A percentile compares a stretch with the other conserved stretches of the same genome.
These are phyloP conservation scores for Thamnaconus septentrionalis DNA, from an alignment of 2,113 vertebrate genomes.

Conservation along the genomic window DNA sequence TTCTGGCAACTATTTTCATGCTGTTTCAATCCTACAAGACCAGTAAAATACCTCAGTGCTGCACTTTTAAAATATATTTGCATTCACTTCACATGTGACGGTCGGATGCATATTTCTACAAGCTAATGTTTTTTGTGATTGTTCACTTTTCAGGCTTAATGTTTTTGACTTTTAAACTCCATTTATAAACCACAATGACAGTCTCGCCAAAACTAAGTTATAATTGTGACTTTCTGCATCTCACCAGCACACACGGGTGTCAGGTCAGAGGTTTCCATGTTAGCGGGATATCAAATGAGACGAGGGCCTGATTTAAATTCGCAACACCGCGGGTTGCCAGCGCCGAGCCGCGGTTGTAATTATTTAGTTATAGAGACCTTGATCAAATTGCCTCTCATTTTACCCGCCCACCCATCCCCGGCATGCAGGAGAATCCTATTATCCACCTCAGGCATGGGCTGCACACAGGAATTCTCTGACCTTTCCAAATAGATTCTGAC, in stretches of 20 bases:
- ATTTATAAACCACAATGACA: too few species aligned
- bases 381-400: slow-evolving; percentile 54
- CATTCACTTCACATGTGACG: too few species aligned
- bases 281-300: slow-evolving; percentile 3
- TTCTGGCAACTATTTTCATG: too few species aligned
- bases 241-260: background rate
- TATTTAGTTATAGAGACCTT: slow-evolving; percentile 51
- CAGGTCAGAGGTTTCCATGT: background rate
- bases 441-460: slow-evolving; percentile 22
- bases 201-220: background rate
- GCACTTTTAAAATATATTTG: too few species aligned
- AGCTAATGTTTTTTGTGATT: too few species aligned
- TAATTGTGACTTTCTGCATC: background rate
- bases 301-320: slow-evolving; percentile 30
- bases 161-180: background rate
- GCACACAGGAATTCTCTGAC: slow-evolving; percentile 35
- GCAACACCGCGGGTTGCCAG: background rate
- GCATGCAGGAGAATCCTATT: slow-evolving; percentile 46
- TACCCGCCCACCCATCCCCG: slow-evolving; percentile 4
- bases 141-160: background rate
- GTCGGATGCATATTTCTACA: too few species aligned
- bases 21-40: too few species aligned
- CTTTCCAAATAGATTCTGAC: slow-evolving; percentile 48
- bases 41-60: too few species aligned
- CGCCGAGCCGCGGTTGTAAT: slow-evolving; percentile 44